Evolutionary conservation across 2,113 vertebrate genomes (phyloP), one percentile per base, ranked within the genome.

Genomic region (Dolichallabes microphthalmus): DNA sequence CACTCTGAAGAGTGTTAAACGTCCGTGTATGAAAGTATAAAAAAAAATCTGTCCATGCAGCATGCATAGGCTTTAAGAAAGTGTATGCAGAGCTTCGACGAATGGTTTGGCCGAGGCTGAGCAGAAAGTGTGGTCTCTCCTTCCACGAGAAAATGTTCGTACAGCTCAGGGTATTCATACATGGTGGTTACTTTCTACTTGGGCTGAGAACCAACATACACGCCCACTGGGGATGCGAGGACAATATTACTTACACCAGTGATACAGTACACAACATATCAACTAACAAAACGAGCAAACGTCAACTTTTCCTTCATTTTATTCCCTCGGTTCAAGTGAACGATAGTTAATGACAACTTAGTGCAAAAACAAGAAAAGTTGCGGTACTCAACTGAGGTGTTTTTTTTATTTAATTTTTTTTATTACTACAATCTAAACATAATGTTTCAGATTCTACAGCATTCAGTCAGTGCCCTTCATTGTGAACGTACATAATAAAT

Each of bases 1-100:
- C 88, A 85, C 81, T 84, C 85, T 83, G 88, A 81, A 86, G 82
- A 53, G 91, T 93, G 92, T 86, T 92, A 93, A 91, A 92, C 71
- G 86, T 77, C 88, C 86, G 35, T 86, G 88, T 91, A 88, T 80
- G 74, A 91, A 91, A 93, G 93, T 91, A 85, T 85, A 87, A 85
- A 71, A 68, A 71, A 68, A 84, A 86, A 90, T 88, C 90, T 89
- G 89, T 95, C 91, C 92, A 92, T 93, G 92, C 92, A 94, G 93
- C 95, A 95, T 95, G 95, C 95, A 94, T 94, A 94, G 93, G 93
- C 93, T 90, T 83, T 90, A 78, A 78, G 82, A 82, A 82, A 85
- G 68, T 58, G 55, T 20, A 81, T 12, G 69, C 52, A n/a, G 78
- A 82, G 4, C 58, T 61, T 84, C 85, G 10, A 53, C 2, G 61